Base-by-base conservation (phyloP, 2,888 invertebrate genomes). In the Steromphala cineraria region DNA sequence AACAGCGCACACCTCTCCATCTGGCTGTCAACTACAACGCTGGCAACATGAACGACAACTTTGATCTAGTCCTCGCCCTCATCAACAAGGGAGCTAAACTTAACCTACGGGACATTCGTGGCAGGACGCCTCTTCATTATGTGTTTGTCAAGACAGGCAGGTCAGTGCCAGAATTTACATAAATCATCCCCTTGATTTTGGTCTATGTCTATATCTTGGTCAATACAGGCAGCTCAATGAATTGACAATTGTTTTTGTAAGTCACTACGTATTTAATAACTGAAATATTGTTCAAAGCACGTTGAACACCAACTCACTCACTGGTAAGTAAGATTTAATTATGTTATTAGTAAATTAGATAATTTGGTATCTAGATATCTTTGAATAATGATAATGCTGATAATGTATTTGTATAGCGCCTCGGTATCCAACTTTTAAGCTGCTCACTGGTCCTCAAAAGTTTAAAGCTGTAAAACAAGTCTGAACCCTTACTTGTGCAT, bases 121-220 rank as follows among this genome's bases (percentile, higher is more conserved):
- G 91, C 15, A 87, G 94, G 53, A 89, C 92, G 36, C 93, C 94
- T 0, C 87, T 94, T 53, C 94, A 94, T 85, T 94, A 94, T 86
- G 93, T 92, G 10, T 94, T 94, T 87, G 89, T 92, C 17, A 93
- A 93, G 82, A 88, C 90, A 62, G 87, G 88, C 31, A 86, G 84
- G 83, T 91, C 87, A 36, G 36, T 40, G 19, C 24, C 5, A 55
- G n/a, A 10, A 55, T 10, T 10, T n/a, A n/a, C n/a, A n/a, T n/a
- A n/a, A n/a, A n/a, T n/a, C n/a, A n/a, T n/a, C n/a, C n/a, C n/a
- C n/a, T n/a, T n/a, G n/a, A n/a, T n/a, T n/a, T n/a, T n/a, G n/a
- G n/a, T n/a, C n/a, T n/a, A n/a, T n/a, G n/a, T n/a, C n/a, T 94
- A 94, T 86, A 93, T 92, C 13, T 94, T 94, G 87, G 89, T 92